Percentiles rank a stretch among this genome's conserved stretches.
Evolutionary conservation across 2,797 vertebrate genomes (phyloP).

Genomic region (Sciurus vulgaris): DNA sequence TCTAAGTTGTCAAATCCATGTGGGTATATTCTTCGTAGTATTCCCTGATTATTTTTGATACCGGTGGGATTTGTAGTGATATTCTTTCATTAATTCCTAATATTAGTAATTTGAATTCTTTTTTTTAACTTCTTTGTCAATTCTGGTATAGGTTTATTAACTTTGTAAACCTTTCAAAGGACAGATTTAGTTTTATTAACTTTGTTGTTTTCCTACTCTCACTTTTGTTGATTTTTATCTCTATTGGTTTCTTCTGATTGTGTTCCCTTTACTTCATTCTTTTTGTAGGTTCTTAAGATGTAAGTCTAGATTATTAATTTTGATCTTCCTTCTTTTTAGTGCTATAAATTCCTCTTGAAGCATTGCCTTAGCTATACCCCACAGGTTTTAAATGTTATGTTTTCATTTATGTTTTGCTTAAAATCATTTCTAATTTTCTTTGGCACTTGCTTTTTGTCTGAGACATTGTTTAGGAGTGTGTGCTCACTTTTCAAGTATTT

Average conservation of each 20-base stretch:
- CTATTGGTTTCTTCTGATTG: neutral
- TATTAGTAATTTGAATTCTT: neutral
- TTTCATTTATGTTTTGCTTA: neutral
- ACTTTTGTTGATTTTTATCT: neutral
- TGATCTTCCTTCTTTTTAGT: neutral
- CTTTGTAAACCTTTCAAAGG: slow-evolving; percentile 34
- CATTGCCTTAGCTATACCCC: neutral
- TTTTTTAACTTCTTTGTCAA: neutral
- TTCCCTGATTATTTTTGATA: neutral
- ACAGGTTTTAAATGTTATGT: slow-evolving; percentile 23
- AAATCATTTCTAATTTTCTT: neutral
- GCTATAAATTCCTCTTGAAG: neutral
- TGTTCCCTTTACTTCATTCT: neutral
- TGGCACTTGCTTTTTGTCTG: neutral
- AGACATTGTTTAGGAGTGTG: neutral
- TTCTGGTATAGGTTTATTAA: slow-evolving; percentile 20
- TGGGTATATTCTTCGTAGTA: neutral
- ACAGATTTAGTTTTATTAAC: neutral
- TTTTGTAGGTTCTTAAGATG: slow-evolving; percentile 4
- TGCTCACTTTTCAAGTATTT: neutral
- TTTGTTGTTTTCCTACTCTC: slow-evolving; percentile 8
- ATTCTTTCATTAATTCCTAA: neutral
- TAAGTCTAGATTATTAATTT: neutral
- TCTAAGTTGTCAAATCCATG: slow-evolving; percentile 10
- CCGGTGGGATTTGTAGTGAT: neutral